Evolutionary conservation across 2,888 invertebrate genomes (phyloP), one percentile per base, ranked within the genome.

Genomic region (Zelleria hepariella): DNA sequence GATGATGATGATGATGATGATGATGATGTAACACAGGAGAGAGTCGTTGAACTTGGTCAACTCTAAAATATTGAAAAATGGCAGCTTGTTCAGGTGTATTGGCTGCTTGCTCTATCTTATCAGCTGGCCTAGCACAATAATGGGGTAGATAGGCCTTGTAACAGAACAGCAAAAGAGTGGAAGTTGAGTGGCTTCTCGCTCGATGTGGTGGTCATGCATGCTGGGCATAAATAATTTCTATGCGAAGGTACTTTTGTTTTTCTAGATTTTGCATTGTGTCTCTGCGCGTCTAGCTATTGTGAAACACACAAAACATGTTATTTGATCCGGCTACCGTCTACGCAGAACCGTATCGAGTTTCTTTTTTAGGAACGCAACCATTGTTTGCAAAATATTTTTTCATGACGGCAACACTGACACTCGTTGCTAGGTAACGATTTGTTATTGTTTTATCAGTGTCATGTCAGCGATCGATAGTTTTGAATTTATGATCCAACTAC

Each of bases 381-480:
- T n/a, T n/a, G 15, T 42, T 18, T 54, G 54, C 18, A 24, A 0
- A n/a, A n/a, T n/a, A n/a, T n/a, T 54, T 54, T 26, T 54, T 26
- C 7, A 10, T 4, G 8, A 26, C n/a, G n/a, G 32, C 32, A 56
- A 32, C 56, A 32, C 47, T 56, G 24, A 32, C 56, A 32, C 47
- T 56, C 15, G 58, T 58, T 58, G 58, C 58, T 58, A 58, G 51
- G 58, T 52, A 58, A 58, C 58, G 5, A 48, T 25, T 32, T 56
- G 42, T 56, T 56, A 18, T n/a, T 26, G n/a, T 27, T 10, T 55
- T 27, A 18, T 32, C 42, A 3, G 21, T 6, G 10, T 4, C 10
- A 51, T 21, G n/a, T 1, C 23, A 54, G 5, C 18, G 6, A 53
- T 56, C 32, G 42, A 32, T 21, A 56, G 4, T 23, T 42, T 42